Evolutionary conservation across 1,140 invertebrate genomes (phyloP), one percentile per base, ranked within the genome.

Genomic region (Aphidius ervi): DNA sequence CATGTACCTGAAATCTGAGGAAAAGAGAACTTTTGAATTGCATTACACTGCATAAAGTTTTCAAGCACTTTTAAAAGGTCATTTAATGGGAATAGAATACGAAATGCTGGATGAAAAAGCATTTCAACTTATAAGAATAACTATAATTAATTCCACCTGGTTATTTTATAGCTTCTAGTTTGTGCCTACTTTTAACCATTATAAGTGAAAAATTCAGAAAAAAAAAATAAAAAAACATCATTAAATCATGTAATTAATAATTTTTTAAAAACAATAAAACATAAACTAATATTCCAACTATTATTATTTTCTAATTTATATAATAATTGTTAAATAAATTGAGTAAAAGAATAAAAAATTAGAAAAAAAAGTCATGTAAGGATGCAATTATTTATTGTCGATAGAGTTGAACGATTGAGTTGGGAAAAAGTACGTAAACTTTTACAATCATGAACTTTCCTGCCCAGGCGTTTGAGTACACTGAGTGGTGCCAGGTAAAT

Each of bases 371-470:
- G 16, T 40, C 49, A 39, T 5, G 49, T 23, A 31, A 39, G 9
- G 49, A 52, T 54, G 23, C 23, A 31, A 31, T 31, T 31, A 31
- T 31, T 31, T 16, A 16, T 31, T 31, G 23, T 31, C 23, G 23
- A 31, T 31, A 31, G 23, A 31, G 23, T 31, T 31, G 23, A 31
- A 31, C 23, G 23, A 31, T 31, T 31, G 23, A 31, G 23, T 31
- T 31, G 23, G 23, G 23, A 31, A 31, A 31, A 56, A 46, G 37
- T 9, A 37, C 23, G 49, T 43, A 16, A 59, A 53, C 58, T 62
- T 56, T 62, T 57, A 40, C 53, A 48, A 56, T 61, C 46, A 56
- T 55, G 46, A 56, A 37, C 40, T 46, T 45, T 45, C 55, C 20
- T 49, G 9, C 7, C 10, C 7, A n/a, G 20, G 16, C 42, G 4